phyloP scores from a whole-genome alignment of 2,888 invertebrate genomes.

The Ornithoptera alexandrae region DNA sequence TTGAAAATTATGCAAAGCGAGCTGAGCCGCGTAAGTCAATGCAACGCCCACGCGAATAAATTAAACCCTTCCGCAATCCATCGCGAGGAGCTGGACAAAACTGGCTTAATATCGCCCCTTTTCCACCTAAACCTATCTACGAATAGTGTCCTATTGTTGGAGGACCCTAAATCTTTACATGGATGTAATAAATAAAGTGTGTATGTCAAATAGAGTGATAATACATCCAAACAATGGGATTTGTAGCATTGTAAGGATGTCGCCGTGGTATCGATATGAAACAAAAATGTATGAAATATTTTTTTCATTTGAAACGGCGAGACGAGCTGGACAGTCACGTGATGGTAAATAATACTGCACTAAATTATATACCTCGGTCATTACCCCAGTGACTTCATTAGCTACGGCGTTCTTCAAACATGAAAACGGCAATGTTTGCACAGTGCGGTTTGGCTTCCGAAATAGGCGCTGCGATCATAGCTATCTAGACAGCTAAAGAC shows the following conservation, averaged over 20 bases:
- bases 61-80: constrained; percentile 43
- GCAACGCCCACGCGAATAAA: constrained; percentile 38
- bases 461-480: no score
- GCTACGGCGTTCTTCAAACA: no score
- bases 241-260: constrained; percentile 49
- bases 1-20: constrained; percentile 36
- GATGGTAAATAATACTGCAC: no score
- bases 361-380: no score
- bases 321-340: no score
- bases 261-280: constrained; percentile 30
- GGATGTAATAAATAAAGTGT: constrained; percentile 61
- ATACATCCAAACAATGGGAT: constrained; percentile 58
- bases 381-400: no score
- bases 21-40: constrained; percentile 32
- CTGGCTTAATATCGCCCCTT: constrained; percentile 47
- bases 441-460: no score
- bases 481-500: no score
- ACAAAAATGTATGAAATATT: not conserved
- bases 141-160: constrained; percentile 54
- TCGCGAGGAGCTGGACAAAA: constrained; percentile 46
- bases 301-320: no score
- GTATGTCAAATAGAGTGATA: constrained; percentile 68
- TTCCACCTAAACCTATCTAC: constrained; percentile 48
- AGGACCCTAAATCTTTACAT: constrained; percentile 62
- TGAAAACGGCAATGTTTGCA: no score